Evolutionary conservation across 2,888 invertebrate genomes (phyloP).

Genomic region (Caprella mutica): DNA sequence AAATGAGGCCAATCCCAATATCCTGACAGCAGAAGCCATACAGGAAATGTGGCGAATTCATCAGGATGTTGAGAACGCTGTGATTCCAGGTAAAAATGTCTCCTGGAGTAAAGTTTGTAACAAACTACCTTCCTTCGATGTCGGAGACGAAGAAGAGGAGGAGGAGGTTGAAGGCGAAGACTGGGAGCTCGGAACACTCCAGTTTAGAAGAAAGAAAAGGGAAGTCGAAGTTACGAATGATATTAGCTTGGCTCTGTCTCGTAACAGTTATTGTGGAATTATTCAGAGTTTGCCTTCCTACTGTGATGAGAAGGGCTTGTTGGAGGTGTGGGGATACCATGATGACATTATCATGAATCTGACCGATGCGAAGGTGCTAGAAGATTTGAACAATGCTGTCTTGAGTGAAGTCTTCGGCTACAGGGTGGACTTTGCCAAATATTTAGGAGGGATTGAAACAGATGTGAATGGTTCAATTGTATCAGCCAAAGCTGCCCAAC

Average conservation of each 20-base stretch:
- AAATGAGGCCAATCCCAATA: too few species aligned
- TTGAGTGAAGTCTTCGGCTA: slow-evolving; percentile 51
- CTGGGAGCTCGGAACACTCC: slow-evolving; percentile 13
- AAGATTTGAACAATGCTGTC: slow-evolving; percentile 49
- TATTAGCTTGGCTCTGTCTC: slow-evolving; percentile 21
- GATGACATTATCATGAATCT: slow-evolving; percentile 45
- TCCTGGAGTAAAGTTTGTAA: slow-evolving; percentile 18
- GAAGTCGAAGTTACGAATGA: slow-evolving; percentile 7
- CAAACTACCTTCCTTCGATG: slow-evolving; percentile 15
- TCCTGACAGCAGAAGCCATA: slow-evolving; percentile 15
- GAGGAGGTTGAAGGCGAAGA: slow-evolving; percentile 8
- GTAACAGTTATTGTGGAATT: slow-evolving; percentile 17
- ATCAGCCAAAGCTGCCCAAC: slow-evolving; percentile 51
- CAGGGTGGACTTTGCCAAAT: slow-evolving; percentile 51
- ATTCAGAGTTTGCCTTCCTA: slow-evolving; percentile 11
- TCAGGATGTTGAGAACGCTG: not conserved
- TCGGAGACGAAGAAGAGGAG: not conserved
- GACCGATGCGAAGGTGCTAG: slow-evolving; percentile 52
- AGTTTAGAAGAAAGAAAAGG: slow-evolving; percentile 6
- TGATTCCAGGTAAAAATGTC: not conserved
- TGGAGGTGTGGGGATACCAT: slow-evolving; percentile 60
- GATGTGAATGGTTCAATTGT: slow-evolving; percentile 52
- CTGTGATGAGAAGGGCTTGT: slow-evolving; percentile 54
- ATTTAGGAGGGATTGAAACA: slow-evolving; percentile 51
- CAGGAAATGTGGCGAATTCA: slow-evolving; percentile 25